Conservation (phyloP, 1,140 invertebrate genomes). For the Parapsyche elsis region DNA sequence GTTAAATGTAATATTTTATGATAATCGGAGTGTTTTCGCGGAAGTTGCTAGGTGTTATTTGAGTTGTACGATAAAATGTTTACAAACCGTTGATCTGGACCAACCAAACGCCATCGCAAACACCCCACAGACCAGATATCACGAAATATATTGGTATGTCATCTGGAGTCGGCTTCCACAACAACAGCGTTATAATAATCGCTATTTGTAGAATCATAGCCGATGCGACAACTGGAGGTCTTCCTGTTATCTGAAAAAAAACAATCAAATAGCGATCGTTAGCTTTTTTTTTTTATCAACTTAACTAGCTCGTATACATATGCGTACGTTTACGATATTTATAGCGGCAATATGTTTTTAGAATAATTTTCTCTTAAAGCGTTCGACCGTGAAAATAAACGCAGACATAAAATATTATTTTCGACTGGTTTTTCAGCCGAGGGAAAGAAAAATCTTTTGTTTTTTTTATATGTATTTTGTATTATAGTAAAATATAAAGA, state of each 20-base stretch:
- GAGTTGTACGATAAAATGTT: not conserved
- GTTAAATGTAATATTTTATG: no score
- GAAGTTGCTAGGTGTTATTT: not conserved
- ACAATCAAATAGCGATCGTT: not conserved
- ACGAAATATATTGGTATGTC: conserved; percentile 80
- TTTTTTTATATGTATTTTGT: not conserved
- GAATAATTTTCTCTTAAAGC: not conserved
- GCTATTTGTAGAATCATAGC: conserved; percentile 76
- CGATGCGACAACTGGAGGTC: conserved; percentile 77
- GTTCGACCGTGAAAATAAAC: not conserved
- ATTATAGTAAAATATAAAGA: not conserved
- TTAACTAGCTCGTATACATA: no score
- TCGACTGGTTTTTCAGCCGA: not conserved
- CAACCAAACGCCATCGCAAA: conserved; percentile 92
- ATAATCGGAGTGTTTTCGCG: no score
- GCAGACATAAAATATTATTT: not conserved
- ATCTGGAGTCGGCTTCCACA: conserved; percentile 79
- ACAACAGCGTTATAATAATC: conserved; percentile 73
- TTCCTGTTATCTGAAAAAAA: conserved; percentile 72
- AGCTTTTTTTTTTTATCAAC: no score
- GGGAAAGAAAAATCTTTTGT: not conserved
- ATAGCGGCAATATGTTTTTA: not conserved
- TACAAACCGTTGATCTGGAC: conserved; percentile 92
- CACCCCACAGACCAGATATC: conserved; percentile 88
- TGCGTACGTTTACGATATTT: no score